phyloP scores from a whole-genome alignment of 2,113 vertebrate genomes.

The Rhynchomys soricoides region DNA sequence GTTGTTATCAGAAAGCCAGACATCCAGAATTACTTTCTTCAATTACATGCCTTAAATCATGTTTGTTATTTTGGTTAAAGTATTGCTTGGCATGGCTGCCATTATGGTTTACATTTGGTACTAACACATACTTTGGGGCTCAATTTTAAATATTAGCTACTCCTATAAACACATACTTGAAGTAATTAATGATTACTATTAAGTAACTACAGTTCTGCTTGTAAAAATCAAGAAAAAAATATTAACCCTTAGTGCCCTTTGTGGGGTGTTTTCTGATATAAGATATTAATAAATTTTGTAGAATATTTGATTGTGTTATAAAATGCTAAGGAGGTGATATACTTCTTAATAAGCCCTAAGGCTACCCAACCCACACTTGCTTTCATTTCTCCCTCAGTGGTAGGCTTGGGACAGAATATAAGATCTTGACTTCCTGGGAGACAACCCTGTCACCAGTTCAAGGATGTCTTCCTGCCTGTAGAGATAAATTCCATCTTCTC shows the following conservation, averaged over 20 bases:
- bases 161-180: slow-evolving; percentile 6
- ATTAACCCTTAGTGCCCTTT: neutral
- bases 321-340: neutral
- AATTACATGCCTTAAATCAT: too few relatives aligned
- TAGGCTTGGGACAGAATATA: neutral
- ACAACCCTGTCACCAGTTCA: neutral
- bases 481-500: neutral
- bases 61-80: neutral
- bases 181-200: slow-evolving; percentile 27
- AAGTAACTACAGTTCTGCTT: neutral
- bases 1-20: neutral
- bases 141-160: neutral
- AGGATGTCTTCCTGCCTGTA: neutral
- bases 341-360: neutral
- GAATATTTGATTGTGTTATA: neutral
- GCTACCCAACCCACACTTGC: neutral
- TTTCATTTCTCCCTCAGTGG: neutral
- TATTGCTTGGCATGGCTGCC: neutral
- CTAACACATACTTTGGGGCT: slow-evolving; percentile 3
- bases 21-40: neutral
- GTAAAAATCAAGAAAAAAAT: slow-evolving; percentile 12
- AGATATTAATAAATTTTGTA: neutral
- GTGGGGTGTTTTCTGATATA: neutral
- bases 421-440: neutral
- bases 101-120: neutral